Evolutionary conservation across 2,113 vertebrate genomes (phyloP), one percentile per base, ranked within the genome.

Genomic region (Dromaius novaehollandiae): DNA sequence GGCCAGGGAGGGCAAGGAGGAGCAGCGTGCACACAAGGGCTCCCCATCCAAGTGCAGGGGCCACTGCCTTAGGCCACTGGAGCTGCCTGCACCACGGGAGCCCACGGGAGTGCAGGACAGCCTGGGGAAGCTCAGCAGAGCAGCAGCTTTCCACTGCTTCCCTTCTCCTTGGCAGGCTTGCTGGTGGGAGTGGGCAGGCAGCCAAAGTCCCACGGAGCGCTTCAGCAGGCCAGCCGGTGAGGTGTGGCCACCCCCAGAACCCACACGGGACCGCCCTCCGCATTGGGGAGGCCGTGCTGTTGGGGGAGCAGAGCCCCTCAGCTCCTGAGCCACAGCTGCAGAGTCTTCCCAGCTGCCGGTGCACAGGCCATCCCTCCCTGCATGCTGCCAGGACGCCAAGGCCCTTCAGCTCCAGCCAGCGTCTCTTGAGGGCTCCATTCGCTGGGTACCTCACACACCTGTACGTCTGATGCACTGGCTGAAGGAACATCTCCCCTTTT

Each of bases 21-120:
- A 32, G 32, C 9, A 3, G 3, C 25, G 6, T 6, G 11, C 32
- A 24, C 8, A 18, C 22, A 46, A 1, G 1, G 22, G 9, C 5
- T 56, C 9, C 38, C 4, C 0, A 2, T 61, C 4, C 19, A 22
- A 8, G 21, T 53, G 8, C 11, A 42, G n/a, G 7, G n/a, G 42
- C 17, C 42, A 11, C 7, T 69, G n/a, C 18, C 51, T 58, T 65
- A 22, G 8, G 53, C 53, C 53, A 12, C 25, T 13, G 12, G 13
- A 55, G 53, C 53, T 28, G 13, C 26, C 53, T 28, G 53, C 3
- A 6, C n/a, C 0, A 2, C 42, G 34, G 17, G 32, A 71, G 14
- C 14, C 56, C 20, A 71, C 82, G 0, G 0, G 22, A 61, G 46
- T 6, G 44, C 14, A 3, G 1, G 3, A 11, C n/a, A 36, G n/a